These are phyloP conservation scores for Eonycteris spelaea DNA, from an alignment of 2,113 vertebrate genomes.

Conservation along the genomic window DNA sequence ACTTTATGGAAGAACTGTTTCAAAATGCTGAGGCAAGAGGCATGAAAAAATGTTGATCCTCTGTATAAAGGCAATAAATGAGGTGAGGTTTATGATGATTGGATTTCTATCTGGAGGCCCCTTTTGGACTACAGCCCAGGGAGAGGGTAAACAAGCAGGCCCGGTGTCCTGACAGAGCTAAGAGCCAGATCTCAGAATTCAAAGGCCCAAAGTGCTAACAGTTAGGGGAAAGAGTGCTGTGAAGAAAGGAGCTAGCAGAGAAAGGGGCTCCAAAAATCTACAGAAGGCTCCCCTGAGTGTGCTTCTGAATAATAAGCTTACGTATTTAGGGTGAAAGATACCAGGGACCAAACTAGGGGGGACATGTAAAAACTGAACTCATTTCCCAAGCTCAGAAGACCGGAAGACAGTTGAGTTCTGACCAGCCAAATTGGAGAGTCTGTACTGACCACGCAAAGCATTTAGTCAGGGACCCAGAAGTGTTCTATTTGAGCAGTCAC, in stretches of 20 bases:
- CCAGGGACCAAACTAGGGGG: neutral
- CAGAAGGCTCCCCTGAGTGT: neutral
- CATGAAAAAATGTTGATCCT: neutral
- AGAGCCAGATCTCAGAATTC: neutral
- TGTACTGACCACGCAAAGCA: neutral
- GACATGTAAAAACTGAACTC: neutral
- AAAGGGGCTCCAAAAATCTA: neutral
- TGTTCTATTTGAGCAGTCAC: fast-evolving
- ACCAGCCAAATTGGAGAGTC: neutral
- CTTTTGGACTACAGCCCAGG: neutral
- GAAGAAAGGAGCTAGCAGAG: neutral
- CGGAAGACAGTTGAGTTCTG: neutral
- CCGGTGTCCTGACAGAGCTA: fast-evolving
- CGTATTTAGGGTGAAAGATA: neutral
- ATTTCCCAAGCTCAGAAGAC: neutral
- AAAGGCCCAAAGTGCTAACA: fast-evolving
- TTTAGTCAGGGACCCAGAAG: neutral
- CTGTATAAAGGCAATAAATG: neutral
- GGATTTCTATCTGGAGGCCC: neutral
- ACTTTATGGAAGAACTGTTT: neutral
- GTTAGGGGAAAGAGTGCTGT: neutral
- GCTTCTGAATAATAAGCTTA: neutral
- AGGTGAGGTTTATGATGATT: neutral
- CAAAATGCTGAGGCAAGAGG: neutral
- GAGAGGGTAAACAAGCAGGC: neutral